Conservation (phyloP, 1,140 invertebrate species). For the Aphaenogaster ashmeadi region DNA sequence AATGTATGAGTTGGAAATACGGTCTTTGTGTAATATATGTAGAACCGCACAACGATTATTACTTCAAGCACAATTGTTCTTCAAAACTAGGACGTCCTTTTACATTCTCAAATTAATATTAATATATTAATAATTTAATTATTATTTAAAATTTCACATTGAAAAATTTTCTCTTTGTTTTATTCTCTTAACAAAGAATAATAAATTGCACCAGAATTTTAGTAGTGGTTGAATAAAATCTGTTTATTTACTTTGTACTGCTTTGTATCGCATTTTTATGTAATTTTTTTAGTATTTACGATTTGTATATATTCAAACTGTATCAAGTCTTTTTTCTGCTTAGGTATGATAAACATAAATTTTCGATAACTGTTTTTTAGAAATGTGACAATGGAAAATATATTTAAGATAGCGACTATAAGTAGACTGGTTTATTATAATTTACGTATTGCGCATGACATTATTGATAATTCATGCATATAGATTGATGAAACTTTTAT, state of each 20-base stretch:
- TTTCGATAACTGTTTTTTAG: neutral
- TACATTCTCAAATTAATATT: neutral
- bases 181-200: neutral
- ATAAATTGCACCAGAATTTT: neutral
- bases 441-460: neutral
- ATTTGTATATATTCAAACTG: neutral
- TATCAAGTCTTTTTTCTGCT: neutral
- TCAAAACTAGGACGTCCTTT: neutral
- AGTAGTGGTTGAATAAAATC: neutral
- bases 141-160: neutral
- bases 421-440: conserved; percentile 37
- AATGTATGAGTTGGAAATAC: neutral
- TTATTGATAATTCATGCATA: conserved; percentile 40
- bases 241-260: conserved; percentile 5
- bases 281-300: neutral
- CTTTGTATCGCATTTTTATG: neutral
- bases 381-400: conserved; percentile 7
- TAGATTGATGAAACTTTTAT: conserved; percentile 43
- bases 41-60: neutral
- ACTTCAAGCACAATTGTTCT: neutral
- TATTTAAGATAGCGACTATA: neutral
- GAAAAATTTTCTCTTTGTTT: neutral
- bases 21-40: neutral
- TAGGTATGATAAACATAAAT: neutral
- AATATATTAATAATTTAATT: neutral